Conservation (phyloP, 2,888 invertebrate genomes). For the Doris montereyensis region DNA sequence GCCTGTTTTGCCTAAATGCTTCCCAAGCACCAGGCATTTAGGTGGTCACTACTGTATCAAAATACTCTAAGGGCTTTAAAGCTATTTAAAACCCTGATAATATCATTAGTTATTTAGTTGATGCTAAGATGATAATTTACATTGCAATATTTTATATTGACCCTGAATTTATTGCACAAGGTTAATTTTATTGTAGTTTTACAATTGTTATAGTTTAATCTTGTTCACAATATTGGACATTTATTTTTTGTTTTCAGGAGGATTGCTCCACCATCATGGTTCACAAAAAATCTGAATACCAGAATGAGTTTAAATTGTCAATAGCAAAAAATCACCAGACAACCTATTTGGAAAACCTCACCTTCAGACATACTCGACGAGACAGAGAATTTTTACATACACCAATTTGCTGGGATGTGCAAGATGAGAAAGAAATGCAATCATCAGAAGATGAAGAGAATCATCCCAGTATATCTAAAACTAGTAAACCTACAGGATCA, state of each 20-base stretch:
- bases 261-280: slow-evolving; percentile 54
- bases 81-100: too few species aligned
- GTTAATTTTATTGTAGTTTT: too few species aligned
- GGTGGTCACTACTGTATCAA: too few species aligned
- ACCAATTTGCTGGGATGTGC: slow-evolving; percentile 55
- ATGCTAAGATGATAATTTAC: not conserved
- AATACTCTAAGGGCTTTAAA: too few species aligned
- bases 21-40: too few species aligned
- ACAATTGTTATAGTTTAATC: too few species aligned
- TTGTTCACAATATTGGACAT: too few species aligned
- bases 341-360: slow-evolving; percentile 54
- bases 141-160: too few species aligned
- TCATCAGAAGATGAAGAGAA: slow-evolving; percentile 40
- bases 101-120: too few species aligned
- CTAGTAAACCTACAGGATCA: not conserved
- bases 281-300: slow-evolving; percentile 58
- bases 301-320: slow-evolving; percentile 54
- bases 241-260: too few species aligned
- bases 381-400: slow-evolving; percentile 60
- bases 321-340: slow-evolving; percentile 52
- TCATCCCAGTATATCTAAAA: slow-evolving; percentile 8
- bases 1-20: too few species aligned
- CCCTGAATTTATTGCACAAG: too few species aligned
- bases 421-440: slow-evolving; percentile 45
- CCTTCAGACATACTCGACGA: slow-evolving; percentile 53